phyloP scores from a whole-genome alignment of 2,888 invertebrate species.

The Ophion ellenae region DNA sequence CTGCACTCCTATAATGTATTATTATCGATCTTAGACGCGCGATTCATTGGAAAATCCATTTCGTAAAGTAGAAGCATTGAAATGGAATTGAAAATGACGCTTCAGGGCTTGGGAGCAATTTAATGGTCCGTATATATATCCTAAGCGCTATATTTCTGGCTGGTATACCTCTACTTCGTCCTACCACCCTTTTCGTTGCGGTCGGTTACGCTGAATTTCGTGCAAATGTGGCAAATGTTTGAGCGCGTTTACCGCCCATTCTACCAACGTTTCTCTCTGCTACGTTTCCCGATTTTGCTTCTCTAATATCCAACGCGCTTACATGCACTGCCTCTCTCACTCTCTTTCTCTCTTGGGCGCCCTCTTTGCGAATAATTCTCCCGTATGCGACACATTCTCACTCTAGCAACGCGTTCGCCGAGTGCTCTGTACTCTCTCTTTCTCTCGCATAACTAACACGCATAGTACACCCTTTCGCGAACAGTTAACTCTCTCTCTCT shows the following conservation, averaged over 20 bases:
- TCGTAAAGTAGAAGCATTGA: conserved; percentile 35
- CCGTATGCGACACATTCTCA: conserved; percentile 46
- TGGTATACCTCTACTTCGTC: background rate
- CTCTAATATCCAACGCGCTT: conserved; percentile 32
- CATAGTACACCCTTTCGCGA: conserved; percentile 57
- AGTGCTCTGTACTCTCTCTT: conserved; percentile 19
- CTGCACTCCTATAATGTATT: background rate
- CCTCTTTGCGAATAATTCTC: conserved; percentile 46
- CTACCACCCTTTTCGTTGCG: conserved; percentile 44
- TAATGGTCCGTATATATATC: conserved; percentile 46
- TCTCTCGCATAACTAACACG: conserved; percentile 49
- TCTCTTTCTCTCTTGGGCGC: conserved; percentile 23
- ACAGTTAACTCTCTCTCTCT: conserved; percentile 56
- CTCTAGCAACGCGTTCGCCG: conserved; percentile 26
- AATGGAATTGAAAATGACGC: conserved; percentile 47
- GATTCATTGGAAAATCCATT: conserved; percentile 40
- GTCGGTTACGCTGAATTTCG: conserved; percentile 48
- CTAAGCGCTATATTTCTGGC: conserved; percentile 27
- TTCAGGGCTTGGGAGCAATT: conserved; percentile 33
- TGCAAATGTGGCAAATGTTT: conserved; percentile 60
- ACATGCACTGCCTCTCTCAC: conserved; percentile 4
- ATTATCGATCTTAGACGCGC: conserved; percentile 29
- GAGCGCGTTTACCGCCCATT: conserved; percentile 46
- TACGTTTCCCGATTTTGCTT: conserved; percentile 47
- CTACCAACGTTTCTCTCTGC: conserved; percentile 32